Conservation (phyloP, 2,113 vertebrate genomes). For the Hypomesus transpacificus region DNA sequence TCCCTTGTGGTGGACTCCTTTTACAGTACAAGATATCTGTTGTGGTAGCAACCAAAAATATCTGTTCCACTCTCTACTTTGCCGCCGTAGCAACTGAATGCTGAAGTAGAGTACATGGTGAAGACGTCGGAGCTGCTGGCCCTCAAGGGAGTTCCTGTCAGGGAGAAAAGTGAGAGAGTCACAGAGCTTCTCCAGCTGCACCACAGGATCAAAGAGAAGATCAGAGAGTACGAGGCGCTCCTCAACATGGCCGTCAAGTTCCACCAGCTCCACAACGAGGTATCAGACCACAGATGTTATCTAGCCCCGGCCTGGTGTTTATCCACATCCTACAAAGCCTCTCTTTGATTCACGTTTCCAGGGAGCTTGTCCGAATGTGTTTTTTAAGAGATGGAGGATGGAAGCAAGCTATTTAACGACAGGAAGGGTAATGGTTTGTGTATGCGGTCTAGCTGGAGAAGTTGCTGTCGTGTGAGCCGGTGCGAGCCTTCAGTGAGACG, state of each 20-base stretch:
- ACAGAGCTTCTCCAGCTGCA: slow-evolving; percentile 75
- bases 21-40: neutral
- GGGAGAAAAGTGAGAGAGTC: slow-evolving; percentile 73
- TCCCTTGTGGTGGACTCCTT: too few species aligned
- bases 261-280: slow-evolving; percentile 76
- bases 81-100: slow-evolving; percentile 73
- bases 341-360: too few species aligned
- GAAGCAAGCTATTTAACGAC: too few species aligned
- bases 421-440: neutral
- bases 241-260: slow-evolving; percentile 76
- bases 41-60: too few species aligned
- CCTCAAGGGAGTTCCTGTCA: slow-evolving; percentile 63
- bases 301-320: neutral
- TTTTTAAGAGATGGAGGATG: too few species aligned
- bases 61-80: neutral
- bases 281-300: slow-evolving; percentile 51
- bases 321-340: too few species aligned
- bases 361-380: too few species aligned
- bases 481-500: slow-evolving; percentile 43
- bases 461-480: slow-evolving; percentile 55
- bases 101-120: slow-evolving; percentile 75
- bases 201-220: slow-evolving; percentile 70
- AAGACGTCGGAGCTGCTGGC: slow-evolving; percentile 72
- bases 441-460: slow-evolving; percentile 66
- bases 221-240: slow-evolving; percentile 73